Base-by-base conservation (phyloP, 2,888 invertebrate genomes). In the Leucophenga maculata region DNA sequence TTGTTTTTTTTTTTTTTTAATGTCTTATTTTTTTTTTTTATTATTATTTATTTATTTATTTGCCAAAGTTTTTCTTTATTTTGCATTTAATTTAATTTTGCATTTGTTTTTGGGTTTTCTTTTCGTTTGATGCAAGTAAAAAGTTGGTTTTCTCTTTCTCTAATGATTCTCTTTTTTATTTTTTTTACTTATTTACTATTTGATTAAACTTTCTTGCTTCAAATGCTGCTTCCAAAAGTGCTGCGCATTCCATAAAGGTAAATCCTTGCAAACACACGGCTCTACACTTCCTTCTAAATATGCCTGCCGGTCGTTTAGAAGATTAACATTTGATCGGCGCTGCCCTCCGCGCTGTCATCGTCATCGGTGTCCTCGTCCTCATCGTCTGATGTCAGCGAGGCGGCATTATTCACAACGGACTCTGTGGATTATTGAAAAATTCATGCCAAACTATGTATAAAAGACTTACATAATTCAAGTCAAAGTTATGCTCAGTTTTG, bases 291-390 rank as follows among this genome's bases (percentile, higher is more conserved):
- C 18, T 64, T 48, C 44, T 46, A 46, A 20, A 39, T 20, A 13
- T 64, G 39, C 73, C 82, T 48, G 46, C 13, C 14, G 44, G 3
- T 18, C 20, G n/a, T 64, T 90, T 93, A 94, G 87, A 94, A 94
- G 88, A 94, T 93, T 83, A 93, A 89, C 74, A 93, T 93, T 89
- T 92, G 93, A 89, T 94, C 93, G 85, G 94, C 93, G 78, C 94
- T 94, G 72, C 94, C 93, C 87, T 94, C 95, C 84, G 93, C 89
- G 82, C 93, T 93, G 80, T 93, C 92, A 68, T 91, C 91, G 75
- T 93, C 92, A 66, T 93, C 93, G 71, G 92, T 93, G 76, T 92
- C 91, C 77, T 91, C 94, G 85, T 95, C 95, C 87, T 94, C 95
- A 86, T 95, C 93, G 82, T 93, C 93, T 72, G 89, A 90, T 76